Evolutionary conservation across 2,888 invertebrate genomes (phyloP).

Genomic region (Sinelater perroti): DNA sequence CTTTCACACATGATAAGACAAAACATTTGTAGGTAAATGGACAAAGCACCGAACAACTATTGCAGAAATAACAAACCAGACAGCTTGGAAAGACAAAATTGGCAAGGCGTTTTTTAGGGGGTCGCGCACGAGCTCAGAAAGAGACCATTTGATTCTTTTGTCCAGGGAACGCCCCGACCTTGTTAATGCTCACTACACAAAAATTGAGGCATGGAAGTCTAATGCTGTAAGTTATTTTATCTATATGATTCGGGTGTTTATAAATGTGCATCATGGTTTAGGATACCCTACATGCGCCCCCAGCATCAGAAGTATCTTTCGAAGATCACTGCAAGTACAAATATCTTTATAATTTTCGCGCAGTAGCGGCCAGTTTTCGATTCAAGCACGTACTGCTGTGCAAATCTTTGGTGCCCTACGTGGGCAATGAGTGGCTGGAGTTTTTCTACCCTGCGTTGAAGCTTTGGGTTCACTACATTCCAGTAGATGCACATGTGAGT

Average conservation of each 20-base stretch:
- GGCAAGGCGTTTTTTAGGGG: conserved; percentile 87
- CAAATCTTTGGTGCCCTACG: conserved; percentile 91
- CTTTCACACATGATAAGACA: too few relatives aligned
- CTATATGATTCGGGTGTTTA: too few relatives aligned
- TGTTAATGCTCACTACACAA: conserved; percentile 93
- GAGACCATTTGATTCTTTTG: conserved; percentile 87
- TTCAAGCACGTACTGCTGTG: conserved; percentile 95
- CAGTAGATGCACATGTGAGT: conserved; percentile 73
- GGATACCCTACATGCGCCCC: conserved; percentile 86
- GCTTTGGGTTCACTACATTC: conserved; percentile 97
- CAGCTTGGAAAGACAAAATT: conserved; percentile 82
- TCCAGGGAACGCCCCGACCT: conserved; percentile 78
- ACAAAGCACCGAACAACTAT: conserved; percentile 73
- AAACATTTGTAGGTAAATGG: conserved; percentile 86
- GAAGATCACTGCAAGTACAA: conserved; percentile 94
- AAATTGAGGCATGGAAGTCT: conserved; percentile 98
- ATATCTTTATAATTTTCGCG: conserved; percentile 95
- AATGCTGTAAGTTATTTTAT: conserved; percentile 68
- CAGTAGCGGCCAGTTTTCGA: conserved; percentile 97
- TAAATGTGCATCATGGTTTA: too few relatives aligned
- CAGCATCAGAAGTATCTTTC: conserved; percentile 87
- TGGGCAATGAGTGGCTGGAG: conserved; percentile 93
- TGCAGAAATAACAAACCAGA: conserved; percentile 69
- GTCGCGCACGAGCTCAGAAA: conserved; percentile 89
- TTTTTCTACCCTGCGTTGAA: conserved; percentile 91